Evolutionary conservation across 2,113 vertebrate genomes (phyloP), one percentile per base, ranked within the genome.

Genomic region (Panurus biarmicus): DNA sequence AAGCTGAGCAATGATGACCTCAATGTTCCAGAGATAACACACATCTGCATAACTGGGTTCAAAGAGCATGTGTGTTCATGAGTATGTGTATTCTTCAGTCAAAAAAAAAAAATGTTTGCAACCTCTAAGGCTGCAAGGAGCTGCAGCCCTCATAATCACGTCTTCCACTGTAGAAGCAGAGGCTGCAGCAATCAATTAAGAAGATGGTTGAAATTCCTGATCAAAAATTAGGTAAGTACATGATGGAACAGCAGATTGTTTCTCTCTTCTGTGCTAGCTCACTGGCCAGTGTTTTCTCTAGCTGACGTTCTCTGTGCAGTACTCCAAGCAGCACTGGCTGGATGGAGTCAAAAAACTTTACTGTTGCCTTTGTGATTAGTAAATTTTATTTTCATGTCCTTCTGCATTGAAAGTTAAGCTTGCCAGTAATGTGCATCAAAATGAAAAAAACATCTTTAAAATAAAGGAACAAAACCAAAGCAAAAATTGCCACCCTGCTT

Each of bases 141-240:
- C 69, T 89, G 79, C 29, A 83, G 87, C 45, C 71, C 38, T 67
- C 85, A 15, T 58, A 93, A 85, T 88, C 75, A 58, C 82, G 0
- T 87, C 67, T 91, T 80, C 87, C 45, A 77, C 78, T 91, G 65
- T 91, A 76, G 93, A 95, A 93, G 87, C 72, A 78, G 89, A 89
- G 44, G 74, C 82, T 94, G 70, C 75, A 94, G 82, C 79, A 94
- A 2, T 70, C 90, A 94, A 47, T 85, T 85, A 51, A 94, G 94
- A 94, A 91, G 93, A 94, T 89, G 85, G 28, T 76, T 93, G 78
- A 93, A 94, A 95, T 85, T 83, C 89, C 75, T 85, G 47, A 24
- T 62, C 51, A 53, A 29, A 58, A 53, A 53, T 70, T 42, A 74
- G 94, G 94, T 96, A 80, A 90, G 93, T 95, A 70, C 76, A 20